Base-by-base conservation (phyloP, 1,140 invertebrate genomes). In the Drosophila arizonae region DNA sequence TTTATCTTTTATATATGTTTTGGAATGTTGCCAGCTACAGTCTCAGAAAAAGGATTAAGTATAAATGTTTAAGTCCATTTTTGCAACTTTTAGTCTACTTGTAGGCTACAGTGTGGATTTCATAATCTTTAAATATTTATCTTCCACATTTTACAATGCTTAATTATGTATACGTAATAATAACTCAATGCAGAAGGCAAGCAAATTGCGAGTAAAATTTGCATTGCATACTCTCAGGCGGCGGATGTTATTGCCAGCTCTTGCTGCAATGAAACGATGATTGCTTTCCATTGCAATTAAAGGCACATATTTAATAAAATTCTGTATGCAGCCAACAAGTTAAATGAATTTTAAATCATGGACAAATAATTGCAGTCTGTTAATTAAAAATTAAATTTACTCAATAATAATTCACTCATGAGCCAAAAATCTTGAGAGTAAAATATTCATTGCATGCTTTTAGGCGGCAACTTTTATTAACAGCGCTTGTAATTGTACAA, bases 381-480 rank as follows among this genome's bases (percentile, higher is more conserved):
- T 30, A 5, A 30, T 30, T 30, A 30, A 4, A 30, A 6, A 30
- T 6, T 30, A 30, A 30, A 30, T 28, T 3, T 28, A 28, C 26
- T 3, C 1, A 17, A 17, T 17, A 17, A 17, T 17, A 17, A 17
- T 8, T 36, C 33, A 36, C 33, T 9, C 33, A 1, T 9, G 6
- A 36, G 33, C 33, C 33, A 36, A 17, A 17, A 17, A 17, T 9
- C 1, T 1, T 9, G 9, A 6, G 6, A 39, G 10, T 39, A 39
- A 39, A 46, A 48, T 24, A 1, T 48, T 21, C 45, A 51, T n/a
- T 51, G 26, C 36, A 13, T 65, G 55, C 21, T 55, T 52, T 63
- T n/a, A 24, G 50, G 61, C 30, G 6, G 46, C 4, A 2, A 2
- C 0, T 30, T 30, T 17, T 10, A 17, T 30, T 13, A 41, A 6